Evolutionary conservation across 2,113 vertebrate genomes (phyloP).

Genomic region (Falco punctatus): DNA sequence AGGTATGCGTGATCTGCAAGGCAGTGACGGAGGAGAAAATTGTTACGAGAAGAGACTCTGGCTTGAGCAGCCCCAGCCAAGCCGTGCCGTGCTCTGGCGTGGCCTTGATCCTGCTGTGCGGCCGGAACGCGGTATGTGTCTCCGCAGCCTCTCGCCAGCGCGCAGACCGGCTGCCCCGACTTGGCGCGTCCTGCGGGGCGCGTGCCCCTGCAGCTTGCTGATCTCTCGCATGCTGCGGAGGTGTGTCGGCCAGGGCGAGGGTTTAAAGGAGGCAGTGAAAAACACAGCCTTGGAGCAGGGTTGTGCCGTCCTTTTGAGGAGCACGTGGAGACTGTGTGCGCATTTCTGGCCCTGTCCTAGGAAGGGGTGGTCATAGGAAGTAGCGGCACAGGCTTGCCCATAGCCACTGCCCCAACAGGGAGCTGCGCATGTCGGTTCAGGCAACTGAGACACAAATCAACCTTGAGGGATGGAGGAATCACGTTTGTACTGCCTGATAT

Average conservation of each 20-base stretch:
- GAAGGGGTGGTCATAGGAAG: background rate
- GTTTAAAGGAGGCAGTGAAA: background rate
- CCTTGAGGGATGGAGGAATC: background rate
- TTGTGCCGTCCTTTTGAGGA: background rate
- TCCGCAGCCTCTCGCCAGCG: background rate
- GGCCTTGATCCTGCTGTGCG: background rate
- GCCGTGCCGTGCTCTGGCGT: background rate
- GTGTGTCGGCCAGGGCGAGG: background rate
- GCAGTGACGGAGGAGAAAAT: background rate
- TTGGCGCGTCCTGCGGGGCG: rapidly evolving
- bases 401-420: background rate
- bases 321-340: background rate
- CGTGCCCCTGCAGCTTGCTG: rapidly evolving
- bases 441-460: background rate
- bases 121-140: background rate
- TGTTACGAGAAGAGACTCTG: too few species aligned
- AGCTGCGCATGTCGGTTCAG: background rate
- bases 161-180: background rate
- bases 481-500: background rate
- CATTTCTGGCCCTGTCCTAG: background rate
- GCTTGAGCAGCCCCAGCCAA: background rate
- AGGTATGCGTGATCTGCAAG: background rate
- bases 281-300: background rate
- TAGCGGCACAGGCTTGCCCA: background rate
- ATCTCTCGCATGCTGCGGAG: background rate